Conservation (phyloP, 2,113 vertebrate species). For the Calidris pygmaea region DNA sequence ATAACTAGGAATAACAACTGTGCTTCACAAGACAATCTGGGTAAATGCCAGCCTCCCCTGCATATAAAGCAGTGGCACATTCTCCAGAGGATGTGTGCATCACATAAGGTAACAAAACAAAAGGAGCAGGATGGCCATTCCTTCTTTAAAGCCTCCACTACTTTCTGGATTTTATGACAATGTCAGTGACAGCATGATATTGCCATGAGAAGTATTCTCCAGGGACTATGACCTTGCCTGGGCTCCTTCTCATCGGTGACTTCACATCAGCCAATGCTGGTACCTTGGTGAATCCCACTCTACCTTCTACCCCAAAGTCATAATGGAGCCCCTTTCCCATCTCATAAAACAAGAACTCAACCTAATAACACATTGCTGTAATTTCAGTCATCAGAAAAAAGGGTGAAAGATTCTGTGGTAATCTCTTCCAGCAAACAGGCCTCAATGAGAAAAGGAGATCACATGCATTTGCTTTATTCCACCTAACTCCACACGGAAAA, state of each 20-base stretch:
- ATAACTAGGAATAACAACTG: neutral
- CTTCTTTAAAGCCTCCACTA: neutral
- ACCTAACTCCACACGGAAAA: neutral
- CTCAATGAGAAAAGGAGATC: neutral
- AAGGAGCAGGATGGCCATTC: neutral
- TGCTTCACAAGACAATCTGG: neutral
- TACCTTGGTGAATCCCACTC: neutral
- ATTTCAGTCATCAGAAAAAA: neutral
- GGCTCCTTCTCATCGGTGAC: neutral
- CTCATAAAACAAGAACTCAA: neutral
- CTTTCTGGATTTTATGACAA: neutral
- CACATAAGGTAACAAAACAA: neutral
- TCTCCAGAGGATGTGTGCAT: neutral
- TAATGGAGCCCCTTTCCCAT: neutral
- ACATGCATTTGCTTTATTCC: neutral
- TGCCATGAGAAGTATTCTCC: neutral
- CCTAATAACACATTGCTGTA: neutral
- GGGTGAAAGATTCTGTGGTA: neutral
- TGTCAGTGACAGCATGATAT: rapidly evolving
- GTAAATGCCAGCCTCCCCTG: neutral
- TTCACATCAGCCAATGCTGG: neutral
- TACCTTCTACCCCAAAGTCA: neutral
- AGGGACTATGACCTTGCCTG: neutral
- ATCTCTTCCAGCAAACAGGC: neutral
- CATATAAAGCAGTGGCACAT: rapidly evolving